phyloP scores from a whole-genome alignment of 1,140 invertebrate species.

The Dendroctonus ponderosae region DNA sequence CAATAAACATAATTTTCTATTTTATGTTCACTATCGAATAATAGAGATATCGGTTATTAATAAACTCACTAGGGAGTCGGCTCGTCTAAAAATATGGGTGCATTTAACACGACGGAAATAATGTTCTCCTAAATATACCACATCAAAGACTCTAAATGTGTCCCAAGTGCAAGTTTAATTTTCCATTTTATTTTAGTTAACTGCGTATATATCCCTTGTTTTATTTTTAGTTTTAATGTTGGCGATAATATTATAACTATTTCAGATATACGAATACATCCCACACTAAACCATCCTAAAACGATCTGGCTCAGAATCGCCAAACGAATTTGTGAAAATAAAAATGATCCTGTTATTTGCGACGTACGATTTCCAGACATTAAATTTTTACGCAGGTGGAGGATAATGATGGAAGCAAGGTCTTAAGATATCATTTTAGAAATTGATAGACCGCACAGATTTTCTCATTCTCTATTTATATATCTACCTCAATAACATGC shows the following conservation, averaged over 20 bases:
- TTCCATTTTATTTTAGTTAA: slow-evolving; percentile 20
- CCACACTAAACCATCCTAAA: slow-evolving; percentile 4
- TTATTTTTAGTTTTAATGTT: slow-evolving; percentile 25
- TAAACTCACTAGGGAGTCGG: too few relatives aligned
- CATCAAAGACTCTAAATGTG: slow-evolving; percentile 12
- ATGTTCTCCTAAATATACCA: slow-evolving; percentile 7
- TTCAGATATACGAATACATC: slow-evolving; percentile 15
- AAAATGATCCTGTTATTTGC: slow-evolving; percentile 11
- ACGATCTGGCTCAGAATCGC: not conserved
- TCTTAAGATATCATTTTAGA: not conserved
- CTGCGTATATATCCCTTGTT: slow-evolving; percentile 13
- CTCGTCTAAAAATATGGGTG: not conserved
- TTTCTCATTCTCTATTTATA: too few relatives aligned
- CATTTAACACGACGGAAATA: not conserved
- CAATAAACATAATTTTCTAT: too few relatives aligned
- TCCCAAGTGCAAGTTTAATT: slow-evolving; percentile 23
- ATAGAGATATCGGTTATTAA: too few relatives aligned
- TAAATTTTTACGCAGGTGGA: slow-evolving; percentile 1
- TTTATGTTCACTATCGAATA: too few relatives aligned
- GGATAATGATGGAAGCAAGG: not conserved
- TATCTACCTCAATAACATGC: too few relatives aligned
- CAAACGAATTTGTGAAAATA: slow-evolving; percentile 10
- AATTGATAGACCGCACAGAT: too few relatives aligned
- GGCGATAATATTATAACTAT: slow-evolving; percentile 27
- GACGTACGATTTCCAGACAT: not conserved